These are phyloP conservation scores for Echiichthys vipera DNA, from an alignment of 2,797 vertebrate genomes.

Conservation along the genomic window DNA sequence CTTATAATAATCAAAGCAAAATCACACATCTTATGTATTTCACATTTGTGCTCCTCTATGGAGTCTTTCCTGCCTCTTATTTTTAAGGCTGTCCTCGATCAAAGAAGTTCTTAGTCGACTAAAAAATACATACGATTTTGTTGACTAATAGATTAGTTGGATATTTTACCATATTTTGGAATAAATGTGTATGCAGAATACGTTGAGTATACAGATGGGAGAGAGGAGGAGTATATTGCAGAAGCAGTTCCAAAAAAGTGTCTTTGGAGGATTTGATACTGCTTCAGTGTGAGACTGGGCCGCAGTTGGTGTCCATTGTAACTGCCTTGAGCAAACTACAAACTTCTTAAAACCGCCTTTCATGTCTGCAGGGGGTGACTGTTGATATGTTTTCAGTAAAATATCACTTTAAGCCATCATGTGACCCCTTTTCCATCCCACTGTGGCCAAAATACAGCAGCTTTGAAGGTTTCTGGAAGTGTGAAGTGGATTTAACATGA, in stretches of 20 bases:
- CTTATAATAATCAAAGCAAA: constrained; percentile 3
- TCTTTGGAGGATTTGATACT: not conserved
- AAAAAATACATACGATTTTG: not conserved
- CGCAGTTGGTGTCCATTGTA: constrained; percentile 10
- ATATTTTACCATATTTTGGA: not conserved
- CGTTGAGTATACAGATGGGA: not conserved
- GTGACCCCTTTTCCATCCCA: not conserved
- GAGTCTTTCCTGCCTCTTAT: not conserved
- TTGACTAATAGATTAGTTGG: not conserved
- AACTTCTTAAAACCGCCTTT: constrained; percentile 14
- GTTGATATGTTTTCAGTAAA: constrained; percentile 15
- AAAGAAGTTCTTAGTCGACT: too few species aligned
- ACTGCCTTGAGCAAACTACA: not conserved
- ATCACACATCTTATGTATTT: not conserved
- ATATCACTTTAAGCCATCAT: constrained; percentile 6
- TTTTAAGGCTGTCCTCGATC: too few species aligned
- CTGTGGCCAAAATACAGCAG: constrained; percentile 6
- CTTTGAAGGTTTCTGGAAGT: constrained; percentile 11
- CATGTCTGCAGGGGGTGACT: constrained; percentile 9
- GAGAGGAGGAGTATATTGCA: not conserved
- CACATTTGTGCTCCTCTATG: not conserved
- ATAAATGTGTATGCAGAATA: not conserved
- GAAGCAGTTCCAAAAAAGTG: not conserved
- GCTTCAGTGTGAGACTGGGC: not conserved
- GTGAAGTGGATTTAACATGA: constrained; percentile 32